Base-by-base conservation (phyloP, 2,797 vertebrate species). In the Potorous gilbertii region DNA sequence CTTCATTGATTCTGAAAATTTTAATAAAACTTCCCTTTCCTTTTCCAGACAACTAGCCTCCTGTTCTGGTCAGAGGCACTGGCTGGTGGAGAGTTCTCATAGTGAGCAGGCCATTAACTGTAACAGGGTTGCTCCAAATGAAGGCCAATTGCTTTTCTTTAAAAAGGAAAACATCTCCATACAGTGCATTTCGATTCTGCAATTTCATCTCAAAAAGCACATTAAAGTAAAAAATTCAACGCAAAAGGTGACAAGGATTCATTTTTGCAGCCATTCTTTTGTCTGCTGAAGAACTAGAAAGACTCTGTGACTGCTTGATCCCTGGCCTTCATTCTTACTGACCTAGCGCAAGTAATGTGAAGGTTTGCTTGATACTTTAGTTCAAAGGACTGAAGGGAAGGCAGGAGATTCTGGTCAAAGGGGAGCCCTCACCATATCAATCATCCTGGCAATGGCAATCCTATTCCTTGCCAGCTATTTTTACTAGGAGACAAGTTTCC, bases 401-500 rank as follows among this genome's bases (percentile, higher is more conserved):
- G 55, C 52, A 9, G 52, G 1, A 5, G 55, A 27, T 0, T 34
- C 14, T 21, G 56, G 28, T 40, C 0, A 27, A 54, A 54, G 31
- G 31, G n/a, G 21, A 90, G 54, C 21, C 56, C 24, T 40, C 8
- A 29, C 34, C 21, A 13, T 10, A 34, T 1, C 6, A 40, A 52
- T 21, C 92, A 40, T 2, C 29, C 27, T 13, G 10, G 74, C 54
- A 55, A 11, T 1, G 87, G 57, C 56, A 9, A 6, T 0, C 0
- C 74, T 87, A 11, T 87, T 46, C 24, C 40, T 50, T 87, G 74
- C 21, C 24, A 87, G 74, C 74, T 50, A 50, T 87, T 87, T 87
- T 50, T 87, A 87, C 74, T 87, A 40, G 40, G 74, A 87, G 24
- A 34, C 74, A 87, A 87, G 74, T 87, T 87, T 87, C 9, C 40